Base-by-base conservation (phyloP, 2,113 vertebrate species). In the Oceanites oceanicus region DNA sequence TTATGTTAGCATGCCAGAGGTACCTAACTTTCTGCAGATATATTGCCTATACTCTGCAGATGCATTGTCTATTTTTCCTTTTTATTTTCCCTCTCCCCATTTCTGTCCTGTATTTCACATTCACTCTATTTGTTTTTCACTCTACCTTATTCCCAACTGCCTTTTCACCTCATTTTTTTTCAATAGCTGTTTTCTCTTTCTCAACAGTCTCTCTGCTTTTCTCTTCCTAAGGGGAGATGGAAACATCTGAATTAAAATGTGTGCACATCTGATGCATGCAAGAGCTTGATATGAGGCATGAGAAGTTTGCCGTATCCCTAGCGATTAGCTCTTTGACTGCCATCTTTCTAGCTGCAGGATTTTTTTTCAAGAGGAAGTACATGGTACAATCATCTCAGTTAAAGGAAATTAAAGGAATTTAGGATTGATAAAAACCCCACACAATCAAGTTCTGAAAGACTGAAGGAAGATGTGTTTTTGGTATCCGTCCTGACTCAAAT, bases 401-500 rank as follows among this genome's bases (percentile, higher is more conserved):
- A 80, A 96, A 47, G 30, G 63, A 96, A 97, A 94, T 75, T 72
- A 96, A 86, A 88, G 83, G 7, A 82, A 94, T 87, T 85, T 86
- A n/a, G 50, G 56, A 79, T 91, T 94, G 77, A 93, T 86, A 96
- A 95, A 93, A 90, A 52, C 2, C 29, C 44, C 40, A 55, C 65
- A 95, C 74, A 89, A 80, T 49, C 79, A 96, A 89, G 53, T 91
- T 86, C 71, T 86, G 53, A 93, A 86, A 95, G 90, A 88, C 50
- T 38, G n/a, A 82, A 96, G 82, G 89, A 56, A 96, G 78, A 96
- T 4, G 21, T 55, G 40, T 4, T 94, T 97, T 96, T 66, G 12
- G 74, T 92, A 86, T 88, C 56, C 13, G 0, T 97, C 63, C 89
- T 95, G 90, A 95, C 88, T 97, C 86, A 96, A 94, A 96, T 72